Evolutionary conservation across 2,888 invertebrate species (phyloP).

Genomic region (Sinopyrophorus schimmeli): DNA sequence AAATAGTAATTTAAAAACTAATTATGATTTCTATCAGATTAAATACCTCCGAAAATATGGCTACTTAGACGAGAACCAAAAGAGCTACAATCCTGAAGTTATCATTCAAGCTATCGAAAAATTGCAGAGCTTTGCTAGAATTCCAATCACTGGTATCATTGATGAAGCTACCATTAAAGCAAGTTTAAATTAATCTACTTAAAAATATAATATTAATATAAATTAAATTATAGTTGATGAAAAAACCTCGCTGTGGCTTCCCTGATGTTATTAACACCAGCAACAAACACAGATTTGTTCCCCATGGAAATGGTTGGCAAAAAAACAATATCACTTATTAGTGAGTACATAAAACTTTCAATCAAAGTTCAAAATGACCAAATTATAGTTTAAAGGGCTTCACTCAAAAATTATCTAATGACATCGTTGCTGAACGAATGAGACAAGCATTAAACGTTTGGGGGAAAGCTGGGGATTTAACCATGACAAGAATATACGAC

Average conservation of each 20-base stretch:
- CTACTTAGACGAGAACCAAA: neutral
- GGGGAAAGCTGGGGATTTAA: conserved; percentile 68
- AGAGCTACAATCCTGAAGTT: neutral
- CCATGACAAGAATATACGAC: conserved; percentile 58
- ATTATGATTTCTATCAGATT: too few relatives aligned
- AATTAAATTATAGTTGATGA: conserved; percentile 1
- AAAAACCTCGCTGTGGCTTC: conserved; percentile 1
- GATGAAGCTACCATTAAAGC: neutral
- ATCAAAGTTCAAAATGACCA: too few relatives aligned
- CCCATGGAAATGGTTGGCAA: neutral
- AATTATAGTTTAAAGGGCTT: too few relatives aligned
- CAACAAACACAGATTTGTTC: neutral
- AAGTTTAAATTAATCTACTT: neutral
- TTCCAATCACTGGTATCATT: neutral
- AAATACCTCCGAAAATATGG: too few relatives aligned
- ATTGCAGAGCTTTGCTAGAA: neutral
- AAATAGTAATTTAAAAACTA: too few relatives aligned
- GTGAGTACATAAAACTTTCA: neutral
- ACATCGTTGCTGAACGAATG: too few relatives aligned
- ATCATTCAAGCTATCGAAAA: neutral
- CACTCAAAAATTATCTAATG: too few relatives aligned
- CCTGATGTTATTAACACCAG: neutral
- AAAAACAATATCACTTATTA: conserved; percentile 2
- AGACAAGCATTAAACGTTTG: conserved; percentile 72
- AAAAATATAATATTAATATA: neutral